These are phyloP conservation scores for Halcyon leucocephala DNA, from an alignment of 2,797 vertebrate species.

Conservation along the genomic window DNA sequence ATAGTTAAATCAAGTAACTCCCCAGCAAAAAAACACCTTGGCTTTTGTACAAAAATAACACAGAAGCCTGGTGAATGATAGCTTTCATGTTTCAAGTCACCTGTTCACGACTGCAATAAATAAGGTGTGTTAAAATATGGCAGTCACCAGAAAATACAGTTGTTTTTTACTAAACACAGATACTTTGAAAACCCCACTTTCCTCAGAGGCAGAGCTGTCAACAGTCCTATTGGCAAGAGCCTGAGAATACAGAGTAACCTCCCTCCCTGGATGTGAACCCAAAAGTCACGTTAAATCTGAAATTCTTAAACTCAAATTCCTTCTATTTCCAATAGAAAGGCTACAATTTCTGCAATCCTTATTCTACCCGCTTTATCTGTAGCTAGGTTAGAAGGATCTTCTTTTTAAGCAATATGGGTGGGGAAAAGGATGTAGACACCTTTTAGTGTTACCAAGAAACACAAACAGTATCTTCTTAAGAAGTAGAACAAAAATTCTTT, in stretches of 20 bases:
- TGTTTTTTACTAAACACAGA: neutral
- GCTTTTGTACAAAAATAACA: neutral
- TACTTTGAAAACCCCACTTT: neutral
- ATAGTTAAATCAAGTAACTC: neutral
- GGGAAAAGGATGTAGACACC: neutral
- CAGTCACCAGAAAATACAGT: neutral
- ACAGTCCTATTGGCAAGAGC: neutral
- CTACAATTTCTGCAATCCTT: neutral
- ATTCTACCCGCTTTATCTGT: neutral
- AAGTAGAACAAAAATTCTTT: neutral
- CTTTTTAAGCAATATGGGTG: neutral
- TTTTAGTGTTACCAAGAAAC: neutral
- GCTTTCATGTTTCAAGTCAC: neutral
- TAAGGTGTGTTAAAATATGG: neutral
- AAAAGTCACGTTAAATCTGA: neutral
- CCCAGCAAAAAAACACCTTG: neutral
- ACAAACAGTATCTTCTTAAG: neutral
- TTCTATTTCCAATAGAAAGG: neutral
- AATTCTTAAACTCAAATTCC: neutral
- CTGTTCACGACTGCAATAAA: neutral
- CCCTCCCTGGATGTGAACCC: neutral
- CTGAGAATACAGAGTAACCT: neutral
- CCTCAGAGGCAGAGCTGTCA: neutral
- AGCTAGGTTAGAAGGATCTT: neutral
- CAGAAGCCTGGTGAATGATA: neutral